These are phyloP conservation scores for Masticophis lateralis DNA, from an alignment of 2,797 vertebrate species.

Conservation along the genomic window DNA sequence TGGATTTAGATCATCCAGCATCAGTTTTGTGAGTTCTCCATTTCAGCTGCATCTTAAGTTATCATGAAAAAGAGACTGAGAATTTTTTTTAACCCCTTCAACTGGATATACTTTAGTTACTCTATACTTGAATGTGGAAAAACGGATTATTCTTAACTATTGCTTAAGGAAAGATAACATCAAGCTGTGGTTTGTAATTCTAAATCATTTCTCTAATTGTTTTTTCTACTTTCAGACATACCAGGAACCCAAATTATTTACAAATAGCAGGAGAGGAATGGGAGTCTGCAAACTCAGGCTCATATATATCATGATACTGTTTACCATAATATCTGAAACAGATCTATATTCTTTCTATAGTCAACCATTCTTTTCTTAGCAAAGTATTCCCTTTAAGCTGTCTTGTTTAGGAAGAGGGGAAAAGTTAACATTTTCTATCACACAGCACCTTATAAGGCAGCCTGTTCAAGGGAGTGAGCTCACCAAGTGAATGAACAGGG, in stretches of 20 bases:
- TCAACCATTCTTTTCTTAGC: not conserved
- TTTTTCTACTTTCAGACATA: not conserved
- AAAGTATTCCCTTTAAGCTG: not conserved
- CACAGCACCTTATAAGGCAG: not conserved
- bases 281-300: not conserved
- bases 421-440: not conserved
- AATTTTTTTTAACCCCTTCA: not conserved
- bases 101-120: not conserved
- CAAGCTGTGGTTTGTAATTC: not conserved
- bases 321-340: not conserved
- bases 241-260: not conserved
- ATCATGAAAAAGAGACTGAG: not conserved
- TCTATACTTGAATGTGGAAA: not conserved
- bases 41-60: not conserved
- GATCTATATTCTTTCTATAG: not conserved
- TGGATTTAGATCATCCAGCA: not conserved
- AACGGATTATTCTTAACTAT: not conserved
- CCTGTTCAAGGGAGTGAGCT: not conserved
- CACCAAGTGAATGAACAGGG: not conserved
- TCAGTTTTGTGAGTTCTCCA: not conserved
- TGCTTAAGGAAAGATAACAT: not conserved
- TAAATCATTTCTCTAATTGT: not conserved
- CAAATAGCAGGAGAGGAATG: not conserved
- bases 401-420: not conserved
- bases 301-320: not conserved